These are phyloP conservation scores for Zaprionus nigranus DNA, from an alignment of 1,140 invertebrate genomes.

Conservation along the genomic window DNA sequence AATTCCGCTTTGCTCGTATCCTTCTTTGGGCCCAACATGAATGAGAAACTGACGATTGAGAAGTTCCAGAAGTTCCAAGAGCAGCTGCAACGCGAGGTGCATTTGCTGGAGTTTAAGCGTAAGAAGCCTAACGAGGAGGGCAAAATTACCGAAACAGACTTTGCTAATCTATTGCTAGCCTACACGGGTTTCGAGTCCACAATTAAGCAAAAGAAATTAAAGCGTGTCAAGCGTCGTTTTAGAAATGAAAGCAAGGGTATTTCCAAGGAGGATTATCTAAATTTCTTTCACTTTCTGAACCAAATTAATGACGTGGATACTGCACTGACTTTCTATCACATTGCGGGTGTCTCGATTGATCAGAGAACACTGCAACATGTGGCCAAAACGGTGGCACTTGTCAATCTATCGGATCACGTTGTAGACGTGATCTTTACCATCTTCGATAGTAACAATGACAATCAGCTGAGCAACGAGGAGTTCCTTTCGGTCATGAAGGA, in stretches of 20 bases:
- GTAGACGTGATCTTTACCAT: conserved; percentile 99
- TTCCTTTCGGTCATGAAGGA: conserved; percentile 99
- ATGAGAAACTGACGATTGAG: conserved; percentile 96
- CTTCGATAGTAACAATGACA: conserved; percentile 99
- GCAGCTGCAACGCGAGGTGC: conserved; percentile 97
- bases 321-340: conserved; percentile 98
- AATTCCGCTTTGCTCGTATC: conserved; percentile 96
- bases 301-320: conserved; percentile 99
- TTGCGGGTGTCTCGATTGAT: conserved; percentile 99
- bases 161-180: conserved; percentile 96
- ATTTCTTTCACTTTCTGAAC: conserved; percentile 96
- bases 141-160: conserved; percentile 95
- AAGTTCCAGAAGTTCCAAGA: conserved; percentile 98
- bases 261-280: conserved; percentile 92
- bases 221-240: conserved; percentile 96
- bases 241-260: conserved; percentile 91
- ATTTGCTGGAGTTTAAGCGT: conserved; percentile 95
- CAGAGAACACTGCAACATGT: conserved; percentile 97
- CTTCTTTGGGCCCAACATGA: conserved; percentile 95
- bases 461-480: conserved; percentile 98
- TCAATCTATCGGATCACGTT: conserved; percentile 96
- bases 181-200: conserved; percentile 98
- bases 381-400: conserved; percentile 97
- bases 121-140: conserved; percentile 94
- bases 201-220: conserved; percentile 96